These are phyloP conservation scores for human DNA, from an alignment of 2,113 vertebrate species.

Conservation along the genomic window GRCh38 chr22:21670501-21671000, in stretches of 20 bases:
- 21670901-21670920: neutral
- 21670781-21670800: neutral
- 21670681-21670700: neutral
- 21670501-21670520: neutral
- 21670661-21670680: neutral
- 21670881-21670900: no score
- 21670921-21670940: neutral
- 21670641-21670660: neutral
- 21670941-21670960: neutral
- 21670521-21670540: neutral
- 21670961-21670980: neutral
- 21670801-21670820: neutral
- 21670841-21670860: neutral
- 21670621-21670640: neutral
- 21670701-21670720: neutral
- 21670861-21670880: neutral
- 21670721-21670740: accelerated
- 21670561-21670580: conserved; percentile 91
- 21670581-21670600: conserved; percentile 95
- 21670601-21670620: conserved; percentile 95
- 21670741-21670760: neutral
- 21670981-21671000: conserved; percentile 85
- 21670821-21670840: no score
- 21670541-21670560: conserved; percentile 35
- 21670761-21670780: neutral